Conservation (phyloP, 2,113 vertebrate genomes). For the Perccottus glenii region DNA sequence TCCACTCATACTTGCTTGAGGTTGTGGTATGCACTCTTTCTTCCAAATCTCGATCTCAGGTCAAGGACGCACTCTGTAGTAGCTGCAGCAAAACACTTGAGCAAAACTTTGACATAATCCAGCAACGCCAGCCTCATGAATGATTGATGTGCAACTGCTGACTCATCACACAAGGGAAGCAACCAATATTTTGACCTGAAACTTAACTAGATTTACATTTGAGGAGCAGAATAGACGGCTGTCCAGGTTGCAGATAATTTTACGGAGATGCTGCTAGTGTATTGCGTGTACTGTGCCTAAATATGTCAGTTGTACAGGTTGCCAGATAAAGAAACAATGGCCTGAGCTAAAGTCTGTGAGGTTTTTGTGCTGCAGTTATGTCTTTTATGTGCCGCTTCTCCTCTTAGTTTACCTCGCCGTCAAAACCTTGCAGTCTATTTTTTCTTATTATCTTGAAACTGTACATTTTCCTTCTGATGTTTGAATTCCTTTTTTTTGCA, state of each 20-base stretch:
- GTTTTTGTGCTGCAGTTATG: constrained; percentile 46
- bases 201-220: constrained; percentile 57
- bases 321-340: constrained; percentile 43
- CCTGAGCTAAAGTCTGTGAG: constrained; percentile 35
- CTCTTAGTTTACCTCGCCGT: constrained; percentile 47
- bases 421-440: constrained; percentile 39
- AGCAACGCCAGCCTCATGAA: constrained; percentile 69
- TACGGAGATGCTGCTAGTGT: constrained; percentile 16
- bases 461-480: constrained; percentile 45
- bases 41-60: constrained; percentile 37
- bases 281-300: constrained; percentile 31
- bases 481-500: constrained; percentile 29
- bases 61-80: constrained; percentile 58
- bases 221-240: constrained; percentile 10
- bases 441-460: constrained; percentile 17
- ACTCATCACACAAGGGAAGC: constrained; percentile 71
- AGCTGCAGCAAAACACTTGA: constrained; percentile 36
- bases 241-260: constrained; percentile 28
- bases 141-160: constrained; percentile 77
- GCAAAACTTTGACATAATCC: constrained; percentile 46
- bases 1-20: constrained; percentile 49
- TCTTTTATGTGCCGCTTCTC: constrained; percentile 49
- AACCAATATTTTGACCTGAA: constrained; percentile 71
- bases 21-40: constrained; percentile 52
- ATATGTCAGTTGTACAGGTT: constrained; percentile 38